phyloP scores from a whole-genome alignment of 2,888 invertebrate genomes.

The Eristalis intricaria region DNA sequence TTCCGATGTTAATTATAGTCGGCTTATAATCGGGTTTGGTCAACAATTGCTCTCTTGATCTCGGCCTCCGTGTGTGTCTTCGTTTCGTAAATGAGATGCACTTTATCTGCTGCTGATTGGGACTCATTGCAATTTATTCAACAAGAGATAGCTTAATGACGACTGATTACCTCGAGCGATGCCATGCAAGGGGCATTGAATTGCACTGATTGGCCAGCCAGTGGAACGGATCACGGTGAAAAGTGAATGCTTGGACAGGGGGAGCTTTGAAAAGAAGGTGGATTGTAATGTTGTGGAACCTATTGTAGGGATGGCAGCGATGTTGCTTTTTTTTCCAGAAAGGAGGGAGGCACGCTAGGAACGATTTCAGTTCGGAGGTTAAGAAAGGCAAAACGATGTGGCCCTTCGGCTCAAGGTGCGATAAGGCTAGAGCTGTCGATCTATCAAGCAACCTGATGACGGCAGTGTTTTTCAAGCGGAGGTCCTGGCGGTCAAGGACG shows the following conservation, averaged over 20 bases:
- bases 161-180: not conserved
- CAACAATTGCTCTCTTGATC: not conserved
- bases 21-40: not conserved
- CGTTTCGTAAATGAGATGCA: not conserved
- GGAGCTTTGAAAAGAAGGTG: no score
- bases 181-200: not conserved
- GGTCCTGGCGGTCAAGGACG: no score
- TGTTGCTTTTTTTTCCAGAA: no score
- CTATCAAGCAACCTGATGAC: no score
- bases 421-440: no score
- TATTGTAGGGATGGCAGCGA: no score
- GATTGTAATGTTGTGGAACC: no score
- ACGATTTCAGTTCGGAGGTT: no score
- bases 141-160: not conserved
- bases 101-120: constrained; percentile 1
- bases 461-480: no score
- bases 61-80: not conserved
- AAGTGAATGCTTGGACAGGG: not conserved
- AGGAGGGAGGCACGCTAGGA: no score
- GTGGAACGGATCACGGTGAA: not conserved
- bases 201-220: not conserved
- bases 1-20: not conserved
- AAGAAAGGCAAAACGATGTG: no score
- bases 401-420: no score
- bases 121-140: not conserved